A percentile compares a stretch with the other conserved stretches of the same genome.
Conservation (phyloP, 2,113 vertebrate genomes). For the Jacana jacana region DNA sequence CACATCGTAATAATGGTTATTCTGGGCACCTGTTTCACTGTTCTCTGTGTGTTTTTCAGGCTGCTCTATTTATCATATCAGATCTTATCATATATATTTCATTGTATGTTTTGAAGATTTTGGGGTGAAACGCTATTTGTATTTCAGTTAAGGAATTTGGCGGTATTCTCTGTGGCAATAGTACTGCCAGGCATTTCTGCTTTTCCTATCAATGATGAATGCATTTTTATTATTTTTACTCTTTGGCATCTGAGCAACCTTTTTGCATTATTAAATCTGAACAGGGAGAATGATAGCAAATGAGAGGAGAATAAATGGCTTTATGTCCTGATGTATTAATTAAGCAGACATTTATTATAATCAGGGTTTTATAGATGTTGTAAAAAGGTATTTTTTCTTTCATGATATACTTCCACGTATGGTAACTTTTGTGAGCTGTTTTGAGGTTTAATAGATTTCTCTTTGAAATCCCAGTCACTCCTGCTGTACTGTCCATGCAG, state of each 20-base stretch:
- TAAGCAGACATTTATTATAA: conserved; percentile 82
- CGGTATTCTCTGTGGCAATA: conserved; percentile 31
- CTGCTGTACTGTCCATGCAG: neutral
- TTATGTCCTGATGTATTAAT: conserved; percentile 80
- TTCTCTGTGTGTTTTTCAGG: conserved; percentile 23
- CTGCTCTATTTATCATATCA: neutral
- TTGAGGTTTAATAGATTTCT: neutral
- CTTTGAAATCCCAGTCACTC: neutral
- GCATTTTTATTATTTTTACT: conserved; percentile 78
- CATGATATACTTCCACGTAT: conserved; percentile 18
- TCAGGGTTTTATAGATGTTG: conserved; percentile 75
- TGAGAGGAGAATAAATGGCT: conserved; percentile 79
- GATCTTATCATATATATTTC: neutral
- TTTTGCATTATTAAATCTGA: conserved; percentile 81
- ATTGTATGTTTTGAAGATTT: conserved; percentile 9
- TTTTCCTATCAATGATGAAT: conserved; percentile 65
- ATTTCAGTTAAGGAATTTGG: conserved; percentile 48
- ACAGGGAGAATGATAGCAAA: conserved; percentile 72
- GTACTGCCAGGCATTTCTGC: conserved; percentile 55
- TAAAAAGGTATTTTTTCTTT: conserved; percentile 71
- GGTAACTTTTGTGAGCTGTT: conserved; percentile 38
- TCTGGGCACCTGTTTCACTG: conserved; percentile 41
- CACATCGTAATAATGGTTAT: conserved; percentile 66
- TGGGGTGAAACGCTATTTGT: neutral
- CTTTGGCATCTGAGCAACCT: conserved; percentile 76